These are phyloP conservation scores for Eubucco bourcierii DNA, from an alignment of 2,113 vertebrate species.

Conservation along the genomic window DNA sequence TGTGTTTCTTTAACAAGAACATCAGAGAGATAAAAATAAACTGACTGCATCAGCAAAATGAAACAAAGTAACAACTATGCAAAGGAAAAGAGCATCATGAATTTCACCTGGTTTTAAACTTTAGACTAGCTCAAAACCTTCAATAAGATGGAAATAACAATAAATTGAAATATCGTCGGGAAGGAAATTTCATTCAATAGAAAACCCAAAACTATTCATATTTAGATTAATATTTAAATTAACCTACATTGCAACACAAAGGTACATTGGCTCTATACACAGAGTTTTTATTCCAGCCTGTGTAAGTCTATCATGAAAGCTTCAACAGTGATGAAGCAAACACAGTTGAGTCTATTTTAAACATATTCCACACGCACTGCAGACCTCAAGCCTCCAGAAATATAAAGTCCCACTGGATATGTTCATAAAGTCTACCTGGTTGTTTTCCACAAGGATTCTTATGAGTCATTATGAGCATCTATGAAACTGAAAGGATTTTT, in stretches of 20 bases:
- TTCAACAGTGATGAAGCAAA: neutral
- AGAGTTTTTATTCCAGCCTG: neutral
- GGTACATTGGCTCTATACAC: neutral
- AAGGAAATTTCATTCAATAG: neutral
- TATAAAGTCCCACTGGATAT: neutral
- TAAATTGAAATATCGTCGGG: neutral
- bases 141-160: neutral
- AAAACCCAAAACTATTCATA: neutral
- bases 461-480: neutral
- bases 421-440: neutral
- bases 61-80: neutral
- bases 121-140: slow-evolving; percentile 1
- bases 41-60: neutral
- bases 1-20: neutral
- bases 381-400: neutral
- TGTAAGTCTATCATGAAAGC: neutral
- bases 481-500: neutral
- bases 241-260: neutral
- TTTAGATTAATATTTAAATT: slow-evolving; percentile 50
- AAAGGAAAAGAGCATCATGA: neutral
- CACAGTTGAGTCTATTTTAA: neutral
- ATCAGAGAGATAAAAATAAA: neutral
- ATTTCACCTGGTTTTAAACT: neutral
- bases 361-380: neutral
- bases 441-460: slow-evolving; percentile 2